These are phyloP conservation scores for Nyleta sp. DNA, from an alignment of 2,888 invertebrate genomes.

Conservation along the genomic window DNA sequence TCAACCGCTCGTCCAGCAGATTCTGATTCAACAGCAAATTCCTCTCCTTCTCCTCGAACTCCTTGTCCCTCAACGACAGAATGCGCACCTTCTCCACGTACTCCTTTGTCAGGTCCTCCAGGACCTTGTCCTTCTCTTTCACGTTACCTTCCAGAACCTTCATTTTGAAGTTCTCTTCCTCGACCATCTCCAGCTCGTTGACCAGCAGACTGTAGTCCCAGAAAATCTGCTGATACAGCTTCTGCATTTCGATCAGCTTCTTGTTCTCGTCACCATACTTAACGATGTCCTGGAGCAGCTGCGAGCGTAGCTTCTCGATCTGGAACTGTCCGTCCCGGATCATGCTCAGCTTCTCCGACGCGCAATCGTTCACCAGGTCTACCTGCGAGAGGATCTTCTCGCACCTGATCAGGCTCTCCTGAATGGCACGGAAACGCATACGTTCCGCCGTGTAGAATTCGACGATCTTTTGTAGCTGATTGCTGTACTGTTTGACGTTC, in stretches of 20 bases:
- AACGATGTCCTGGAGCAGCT: constrained; percentile 69
- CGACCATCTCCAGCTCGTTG: constrained; percentile 71
- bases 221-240: constrained; percentile 73
- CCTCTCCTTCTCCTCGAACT: constrained; percentile 22
- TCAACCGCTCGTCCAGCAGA: neutral
- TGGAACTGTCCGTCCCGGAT: neutral
- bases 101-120: constrained; percentile 56
- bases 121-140: constrained; percentile 34
- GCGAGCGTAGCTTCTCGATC: constrained; percentile 30
- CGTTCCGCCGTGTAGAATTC: constrained; percentile 70
- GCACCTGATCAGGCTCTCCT: constrained; percentile 70
- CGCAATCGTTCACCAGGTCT: neutral
- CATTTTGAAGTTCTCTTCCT: constrained; percentile 71
- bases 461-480: constrained; percentile 68
- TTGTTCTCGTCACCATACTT: constrained; percentile 70
- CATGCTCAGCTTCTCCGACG: neutral
- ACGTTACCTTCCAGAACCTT: constrained; percentile 39
- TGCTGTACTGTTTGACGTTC: constrained; percentile 70
- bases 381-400: constrained; percentile 64
- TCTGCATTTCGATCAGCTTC: constrained; percentile 70
- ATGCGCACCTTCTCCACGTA: constrained; percentile 38
- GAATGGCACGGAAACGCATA: constrained; percentile 68
- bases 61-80: constrained; percentile 29
- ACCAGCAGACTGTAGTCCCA: constrained; percentile 72
- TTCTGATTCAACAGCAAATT: neutral